Conservation (phyloP, 2,113 vertebrate genomes). For the Paramisgurnus dabryanus region DNA sequence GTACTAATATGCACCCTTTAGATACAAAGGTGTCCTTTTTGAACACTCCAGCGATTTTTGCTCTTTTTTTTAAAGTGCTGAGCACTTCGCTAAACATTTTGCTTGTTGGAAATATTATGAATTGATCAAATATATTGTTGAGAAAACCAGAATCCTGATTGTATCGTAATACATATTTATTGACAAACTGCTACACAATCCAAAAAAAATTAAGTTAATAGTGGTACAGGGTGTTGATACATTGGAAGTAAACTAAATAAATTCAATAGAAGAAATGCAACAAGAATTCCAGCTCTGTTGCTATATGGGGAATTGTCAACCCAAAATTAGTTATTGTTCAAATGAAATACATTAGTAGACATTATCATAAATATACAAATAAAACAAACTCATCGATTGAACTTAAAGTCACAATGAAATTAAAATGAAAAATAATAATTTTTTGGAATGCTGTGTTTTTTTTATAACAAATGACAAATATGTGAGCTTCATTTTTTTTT, state of each 20-base stretch:
- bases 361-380: neutral
- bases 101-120: too few relatives aligned
- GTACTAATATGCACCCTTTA: too few relatives aligned
- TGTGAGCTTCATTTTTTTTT: too few relatives aligned
- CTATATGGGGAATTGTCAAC: neutral
- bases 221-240: neutral
- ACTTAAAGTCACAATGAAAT: neutral
- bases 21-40: too few relatives aligned
- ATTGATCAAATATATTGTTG: too few relatives aligned
- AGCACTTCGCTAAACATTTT: neutral
- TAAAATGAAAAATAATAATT: too few relatives aligned
- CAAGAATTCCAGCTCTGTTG: constrained; percentile 37
- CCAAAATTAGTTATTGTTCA: neutral
- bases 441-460: too few relatives aligned
- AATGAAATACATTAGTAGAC: neutral
- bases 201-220: neutral
- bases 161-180: neutral
- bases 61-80: neutral
- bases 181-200: neutral
- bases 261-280: constrained; percentile 16
- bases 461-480: too few relatives aligned
- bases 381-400: neutral
- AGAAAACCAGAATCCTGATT: too few relatives aligned
- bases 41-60: too few relatives aligned
- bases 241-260: neutral